A percentile compares a stretch with the other conserved stretches of the same genome.
Evolutionary conservation across 2,113 vertebrate species (phyloP).

Genomic region (Phrynosoma blainvillii): DNA sequence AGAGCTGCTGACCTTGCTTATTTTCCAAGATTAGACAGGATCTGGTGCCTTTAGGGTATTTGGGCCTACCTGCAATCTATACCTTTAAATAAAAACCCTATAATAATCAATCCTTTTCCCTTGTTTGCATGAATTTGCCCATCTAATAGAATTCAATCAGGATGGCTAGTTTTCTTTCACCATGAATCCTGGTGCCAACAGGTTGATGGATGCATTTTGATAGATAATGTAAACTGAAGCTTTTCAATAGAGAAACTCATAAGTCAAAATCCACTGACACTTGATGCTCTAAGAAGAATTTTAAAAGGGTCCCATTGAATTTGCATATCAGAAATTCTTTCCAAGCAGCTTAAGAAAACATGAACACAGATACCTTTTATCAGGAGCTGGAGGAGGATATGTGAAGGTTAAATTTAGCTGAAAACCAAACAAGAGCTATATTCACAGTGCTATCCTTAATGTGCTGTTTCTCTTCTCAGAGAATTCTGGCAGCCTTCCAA

Average conservation of each 20-base stretch:
- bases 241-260: constrained; percentile 68
- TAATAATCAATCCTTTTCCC: constrained; percentile 53
- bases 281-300: constrained; percentile 66
- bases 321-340: constrained; percentile 50
- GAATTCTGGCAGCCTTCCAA: constrained; percentile 76
- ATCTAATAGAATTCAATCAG: constrained; percentile 67
- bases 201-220: constrained; percentile 68
- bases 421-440: constrained; percentile 63
- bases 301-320: constrained; percentile 50
- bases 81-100: constrained; percentile 46
- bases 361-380: constrained; percentile 56
- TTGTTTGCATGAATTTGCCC: constrained; percentile 63
- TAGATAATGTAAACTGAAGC: constrained; percentile 67
- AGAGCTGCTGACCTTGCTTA: no score
- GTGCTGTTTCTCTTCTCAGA: constrained; percentile 65
- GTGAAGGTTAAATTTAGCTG: constrained; percentile 72
- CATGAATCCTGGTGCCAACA: constrained; percentile 68
- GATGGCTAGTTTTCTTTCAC: constrained; percentile 68
- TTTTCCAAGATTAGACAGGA: no score
- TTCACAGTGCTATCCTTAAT: constrained; percentile 67
- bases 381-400: constrained; percentile 42
- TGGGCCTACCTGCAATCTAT: constrained; percentile 33
- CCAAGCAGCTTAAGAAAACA: constrained; percentile 52
- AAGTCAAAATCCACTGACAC: constrained; percentile 67
- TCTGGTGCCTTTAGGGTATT: not conserved